Conservation (phyloP, 2,888 invertebrate species). For the Phyllotreta striolata region DNA sequence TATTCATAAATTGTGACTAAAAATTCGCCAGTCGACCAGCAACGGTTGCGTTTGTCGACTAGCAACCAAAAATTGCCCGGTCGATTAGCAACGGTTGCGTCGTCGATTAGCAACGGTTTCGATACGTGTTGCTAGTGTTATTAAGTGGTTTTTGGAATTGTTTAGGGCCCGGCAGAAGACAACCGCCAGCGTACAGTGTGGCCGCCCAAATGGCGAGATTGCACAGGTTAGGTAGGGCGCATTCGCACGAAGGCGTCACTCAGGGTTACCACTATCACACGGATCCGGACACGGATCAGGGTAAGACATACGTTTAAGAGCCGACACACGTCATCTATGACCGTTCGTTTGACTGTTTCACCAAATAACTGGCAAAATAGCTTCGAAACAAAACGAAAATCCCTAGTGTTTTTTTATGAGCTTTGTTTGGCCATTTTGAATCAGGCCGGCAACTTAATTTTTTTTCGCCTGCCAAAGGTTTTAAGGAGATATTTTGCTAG, state of each 20-base stretch:
- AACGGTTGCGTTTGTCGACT: no score
- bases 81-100: no score
- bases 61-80: no score
- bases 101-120: no score
- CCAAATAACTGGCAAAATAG: background rate
- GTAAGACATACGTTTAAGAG: slow-evolving; percentile 49
- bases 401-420: no score
- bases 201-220: slow-evolving; percentile 87
- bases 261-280: slow-evolving; percentile 76
- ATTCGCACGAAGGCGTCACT: slow-evolving; percentile 87
- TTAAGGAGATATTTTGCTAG: background rate
- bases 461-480: background rate
- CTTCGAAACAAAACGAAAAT: no score
- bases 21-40: no score
- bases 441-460: no score
- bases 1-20: no score
- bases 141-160: no score
- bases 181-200: slow-evolving; percentile 84
- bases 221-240: slow-evolving; percentile 82
- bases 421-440: no score
- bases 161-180: slow-evolving; percentile 63
- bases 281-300: slow-evolving; percentile 63
- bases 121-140: no score
- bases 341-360: background rate
- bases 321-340: background rate